A percentile compares a stretch with the other conserved stretches of the same genome.
These are phyloP conservation scores for Ivindomyrus marchei DNA, from an alignment of 2,113 vertebrate species.

Conservation along the genomic window DNA sequence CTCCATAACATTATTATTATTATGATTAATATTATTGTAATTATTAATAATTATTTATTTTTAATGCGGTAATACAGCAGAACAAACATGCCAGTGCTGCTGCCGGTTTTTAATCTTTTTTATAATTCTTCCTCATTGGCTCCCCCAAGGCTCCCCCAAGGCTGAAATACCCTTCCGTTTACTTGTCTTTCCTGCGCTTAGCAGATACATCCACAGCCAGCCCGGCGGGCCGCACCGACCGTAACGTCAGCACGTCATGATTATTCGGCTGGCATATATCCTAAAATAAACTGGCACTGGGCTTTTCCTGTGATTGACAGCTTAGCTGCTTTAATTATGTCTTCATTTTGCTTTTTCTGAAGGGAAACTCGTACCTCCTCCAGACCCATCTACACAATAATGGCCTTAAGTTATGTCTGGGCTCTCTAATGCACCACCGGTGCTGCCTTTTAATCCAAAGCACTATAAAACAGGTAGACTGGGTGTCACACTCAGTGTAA, in stretches of 20 bases:
- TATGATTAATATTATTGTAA: not conserved
- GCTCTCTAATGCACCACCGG: slow-evolving; percentile 22
- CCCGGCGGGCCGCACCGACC: not conserved
- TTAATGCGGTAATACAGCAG: slow-evolving; percentile 33
- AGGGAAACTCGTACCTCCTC: not conserved
- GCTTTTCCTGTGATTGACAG: slow-evolving; percentile 27
- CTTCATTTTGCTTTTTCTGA: not conserved
- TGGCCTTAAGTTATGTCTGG: not conserved
- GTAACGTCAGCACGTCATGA: slow-evolving; percentile 14
- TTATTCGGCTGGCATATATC: slow-evolving; percentile 21
- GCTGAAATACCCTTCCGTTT: slow-evolving; percentile 56
- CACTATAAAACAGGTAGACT: slow-evolving; percentile 48
- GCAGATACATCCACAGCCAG: slow-evolving; percentile 38
- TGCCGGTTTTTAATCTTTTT: slow-evolving; percentile 28
- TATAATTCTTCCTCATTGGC: not conserved
- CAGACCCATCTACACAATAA: not conserved
- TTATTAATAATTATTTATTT: slow-evolving; percentile 20
- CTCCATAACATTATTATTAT: not conserved
- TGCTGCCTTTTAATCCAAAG: slow-evolving; percentile 45
- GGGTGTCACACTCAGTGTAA: slow-evolving; percentile 33
- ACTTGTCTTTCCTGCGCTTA: slow-evolving; percentile 44
- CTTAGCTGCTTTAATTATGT: not conserved
- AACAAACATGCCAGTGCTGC: slow-evolving; percentile 41
- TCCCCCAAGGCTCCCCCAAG: slow-evolving; percentile 20
- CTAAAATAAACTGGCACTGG: slow-evolving; percentile 35